Evolutionary conservation across 1,140 invertebrate genomes (phyloP), one percentile per base, ranked within the genome.

Genomic region (Drosophila teissieri): DNA sequence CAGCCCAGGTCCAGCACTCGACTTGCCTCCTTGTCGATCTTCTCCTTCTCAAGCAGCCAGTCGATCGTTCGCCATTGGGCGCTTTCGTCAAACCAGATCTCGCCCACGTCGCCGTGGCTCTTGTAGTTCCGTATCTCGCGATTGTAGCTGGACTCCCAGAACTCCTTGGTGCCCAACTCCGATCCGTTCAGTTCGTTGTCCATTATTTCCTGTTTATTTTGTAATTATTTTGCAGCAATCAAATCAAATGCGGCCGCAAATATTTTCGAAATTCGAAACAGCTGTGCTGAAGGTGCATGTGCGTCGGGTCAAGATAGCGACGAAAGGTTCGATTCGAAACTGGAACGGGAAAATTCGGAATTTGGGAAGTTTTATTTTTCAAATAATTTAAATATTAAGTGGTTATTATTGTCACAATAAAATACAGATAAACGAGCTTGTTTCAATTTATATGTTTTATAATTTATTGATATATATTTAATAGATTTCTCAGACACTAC

Each of bases 81-180:
- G 54, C 95, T 95, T 92, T 96, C 95, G 10, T 97, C 97, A 91
- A 98, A 99, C 98, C 98, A 98, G 40, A 98, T 94, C 91, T 99
- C 98, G 6, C 98, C 98, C 12, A 96, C 94, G 91, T 98, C 97
- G 3, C 97, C 97, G 91, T 96, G 94, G 65, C 95, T 95, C 52
- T 95, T 93, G 91, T 96, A 99, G 92, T 98, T 98, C 34, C 94
- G 92, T 37, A 98, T 94, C 93, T 99, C 98, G 58, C 93, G 93
- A 49, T 94, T 92, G 92, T 99, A 99, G 11, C 95, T 93, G 48
- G 95, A 93, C 84, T 98, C 96, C 98, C 98, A 99, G 92, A 95
- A 97, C 44, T 96, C 94, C 75, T 95, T 94, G 1, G 96, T 97
- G 22, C 97, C 97, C 40, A 98, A 92, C 91, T 96, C 95, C 1